Evolutionary conservation across 2,113 vertebrate genomes (phyloP), one percentile per base, ranked within the genome.

Genomic region (Donacobius atricapilla): DNA sequence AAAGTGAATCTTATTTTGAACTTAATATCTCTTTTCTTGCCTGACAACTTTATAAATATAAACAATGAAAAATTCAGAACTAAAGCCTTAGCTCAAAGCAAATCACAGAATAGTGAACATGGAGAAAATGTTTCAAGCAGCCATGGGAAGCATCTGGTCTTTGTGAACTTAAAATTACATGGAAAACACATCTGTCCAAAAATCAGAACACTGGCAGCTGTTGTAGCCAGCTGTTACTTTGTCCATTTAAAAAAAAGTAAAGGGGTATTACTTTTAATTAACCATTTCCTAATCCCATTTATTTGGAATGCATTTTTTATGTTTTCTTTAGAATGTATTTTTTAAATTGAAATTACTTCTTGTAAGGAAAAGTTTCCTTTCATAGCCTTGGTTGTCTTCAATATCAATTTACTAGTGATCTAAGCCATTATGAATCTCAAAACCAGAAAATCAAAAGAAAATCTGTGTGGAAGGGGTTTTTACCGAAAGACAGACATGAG

Each of bases 181-280:
- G 61, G 81, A 89, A 95, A 95, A 91, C 48, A 57, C 37, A 65
- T 89, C 89, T 87, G 84, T 60, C 48, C 31, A 94, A 94, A 91
- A 85, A 61, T 61, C 35, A 93, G 40, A 87, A 28, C 14, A 27
- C 15, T 76, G 73, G 42, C 72, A 89, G 44, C 37, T 96, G 87
- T 89, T 85, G 40, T 33, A 42, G 23, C 37, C 85, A 90, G 88
- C 22, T 92, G 61, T 88, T 91, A 64, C 20, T 87, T 76, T 75
- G 69, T 63, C 35, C 24, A 27, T 66, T 76, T 11, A 4, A 24
- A 44, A 69, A 58, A 35, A 18, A 53, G 2, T 22, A 42, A 79
- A 69, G 37, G 3, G 2, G 1, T 35, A 35, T 47, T 58, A 31
- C 7, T 80, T 93, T 86, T 57, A 63, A 63, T 83, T 70, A 87